phyloP scores from a whole-genome alignment of 2,797 vertebrate genomes.

The Oreochromis mossambicus region DNA sequence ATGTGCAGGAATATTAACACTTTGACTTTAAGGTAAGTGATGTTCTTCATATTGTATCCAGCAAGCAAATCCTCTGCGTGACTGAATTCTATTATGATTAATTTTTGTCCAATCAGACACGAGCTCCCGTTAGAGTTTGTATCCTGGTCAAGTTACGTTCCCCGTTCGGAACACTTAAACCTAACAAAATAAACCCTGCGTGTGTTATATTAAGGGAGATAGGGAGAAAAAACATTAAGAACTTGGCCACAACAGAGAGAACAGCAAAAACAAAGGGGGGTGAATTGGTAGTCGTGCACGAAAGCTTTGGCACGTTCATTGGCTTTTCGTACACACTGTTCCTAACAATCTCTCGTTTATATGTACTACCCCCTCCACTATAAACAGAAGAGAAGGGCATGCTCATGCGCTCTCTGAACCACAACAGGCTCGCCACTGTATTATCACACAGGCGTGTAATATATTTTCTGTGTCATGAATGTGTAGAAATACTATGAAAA shows the following conservation, averaged over 20 bases:
- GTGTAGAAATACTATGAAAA: neutral
- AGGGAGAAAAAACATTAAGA: neutral
- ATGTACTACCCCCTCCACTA: neutral
- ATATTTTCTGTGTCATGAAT: neutral
- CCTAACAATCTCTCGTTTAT: constrained; percentile 18
- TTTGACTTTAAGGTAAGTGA: neutral
- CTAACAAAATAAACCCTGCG: neutral
- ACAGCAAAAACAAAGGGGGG: neutral
- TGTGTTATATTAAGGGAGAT: neutral
- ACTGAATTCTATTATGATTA: neutral
- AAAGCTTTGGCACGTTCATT: neutral
- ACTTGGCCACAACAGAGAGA: neutral
- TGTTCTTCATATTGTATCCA: neutral
- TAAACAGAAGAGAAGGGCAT: constrained; percentile 34
- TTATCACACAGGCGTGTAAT: neutral
- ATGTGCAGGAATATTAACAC: neutral
- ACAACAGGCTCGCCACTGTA: neutral
- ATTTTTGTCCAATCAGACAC: neutral
- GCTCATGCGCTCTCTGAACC: neutral
- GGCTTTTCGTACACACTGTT: constrained; percentile 44
- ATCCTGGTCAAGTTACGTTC: neutral
- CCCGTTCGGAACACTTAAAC: neutral
- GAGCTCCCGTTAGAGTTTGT: neutral
- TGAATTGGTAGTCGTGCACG: neutral
- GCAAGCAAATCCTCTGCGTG: neutral